Base-by-base conservation (phyloP, 2,888 invertebrate genomes). In the Piscicola geometra region DNA sequence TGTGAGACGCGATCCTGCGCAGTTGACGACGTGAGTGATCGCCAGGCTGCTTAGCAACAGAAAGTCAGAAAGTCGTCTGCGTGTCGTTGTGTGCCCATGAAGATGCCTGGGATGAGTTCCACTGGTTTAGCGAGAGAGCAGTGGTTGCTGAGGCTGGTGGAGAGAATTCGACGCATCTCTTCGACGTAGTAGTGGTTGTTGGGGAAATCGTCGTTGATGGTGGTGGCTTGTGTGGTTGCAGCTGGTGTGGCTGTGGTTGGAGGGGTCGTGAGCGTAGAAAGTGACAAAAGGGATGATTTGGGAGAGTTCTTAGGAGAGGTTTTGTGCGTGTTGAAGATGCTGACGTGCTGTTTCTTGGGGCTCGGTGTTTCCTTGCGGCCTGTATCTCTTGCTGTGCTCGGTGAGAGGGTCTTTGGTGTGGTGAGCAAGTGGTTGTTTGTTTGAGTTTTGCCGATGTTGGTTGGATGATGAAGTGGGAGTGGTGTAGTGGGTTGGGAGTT, bases 1-100 rank as follows among this genome's bases (percentile, higher is more conserved):
- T 41, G 68, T 70, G 0, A 78, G 71, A 15, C 78, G 60, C 21
- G 76, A 69, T 18, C 78, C 80, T 15, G 79, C 79, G 64, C 78
- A 77, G 79, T 80, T 80, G 41, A 80, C 72, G 30, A 80, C 79
- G 71, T 80, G 80, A 36, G 80, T 79, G 50, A 80, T 79, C 25
- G 78, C 79, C n/a, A 77, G 52, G 1, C 77, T 71, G 41, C 66
- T 75, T 68, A 80, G 74, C 21, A 73, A 64, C 1, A 30, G 66
- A 56, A 73, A 32, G 76, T 79, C 1, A 30, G 66, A 56, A 73
- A 32, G 76, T 79, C 78, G 47, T 80, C 79, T 21, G 80, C 80
- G 56, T 80, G 79, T 25, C 76, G 74, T 72, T 78, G 80, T 47
- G 74, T 80, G 75, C 80, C 80, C 56, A 80, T 80, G 77, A 76